Percentiles rank a stretch among this genome's conserved stretches.
Evolutionary conservation across 1,140 invertebrate species (phyloP).

Genomic region (Aricia agestis): DNA sequence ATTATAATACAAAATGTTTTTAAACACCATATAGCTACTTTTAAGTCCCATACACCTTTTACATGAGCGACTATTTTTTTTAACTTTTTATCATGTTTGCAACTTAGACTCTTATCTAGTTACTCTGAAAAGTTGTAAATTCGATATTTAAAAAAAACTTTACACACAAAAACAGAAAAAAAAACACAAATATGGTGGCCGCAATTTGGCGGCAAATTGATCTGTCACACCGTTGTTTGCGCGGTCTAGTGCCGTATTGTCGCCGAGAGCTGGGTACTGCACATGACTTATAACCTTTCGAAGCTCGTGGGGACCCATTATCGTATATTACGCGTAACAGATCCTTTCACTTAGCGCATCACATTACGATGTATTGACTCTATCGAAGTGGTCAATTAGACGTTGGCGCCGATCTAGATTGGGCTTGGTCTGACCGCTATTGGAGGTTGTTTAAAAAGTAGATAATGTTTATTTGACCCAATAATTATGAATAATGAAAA

Average conservation of each 20-base stretch:
- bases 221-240: slow-evolving; percentile 4
- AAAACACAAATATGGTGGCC: not conserved
- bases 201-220: slow-evolving; percentile 6
- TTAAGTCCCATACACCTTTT: too few relatives aligned
- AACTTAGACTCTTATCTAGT: too few relatives aligned
- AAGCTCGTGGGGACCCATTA: slow-evolving; percentile 1
- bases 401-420: not conserved
- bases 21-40: not conserved
- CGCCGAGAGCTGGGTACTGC: not conserved
- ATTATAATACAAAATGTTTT: not conserved
- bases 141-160: not conserved
- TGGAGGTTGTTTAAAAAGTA: not conserved
- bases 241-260: not conserved
- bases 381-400: slow-evolving; percentile 4
- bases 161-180: not conserved
- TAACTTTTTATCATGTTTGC: too few relatives aligned
- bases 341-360: slow-evolving; percentile 13
- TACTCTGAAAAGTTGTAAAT: not conserved
- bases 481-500: too few relatives aligned
- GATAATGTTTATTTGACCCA: not conserved
- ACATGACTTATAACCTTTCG: slow-evolving; percentile 10
- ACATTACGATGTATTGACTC: not conserved
- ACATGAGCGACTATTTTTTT: too few relatives aligned
- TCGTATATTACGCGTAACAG: not conserved
- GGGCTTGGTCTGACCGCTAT: not conserved